phyloP scores from a whole-genome alignment of 2,797 vertebrate genomes.

The Odontamblyopus rebecca region DNA sequence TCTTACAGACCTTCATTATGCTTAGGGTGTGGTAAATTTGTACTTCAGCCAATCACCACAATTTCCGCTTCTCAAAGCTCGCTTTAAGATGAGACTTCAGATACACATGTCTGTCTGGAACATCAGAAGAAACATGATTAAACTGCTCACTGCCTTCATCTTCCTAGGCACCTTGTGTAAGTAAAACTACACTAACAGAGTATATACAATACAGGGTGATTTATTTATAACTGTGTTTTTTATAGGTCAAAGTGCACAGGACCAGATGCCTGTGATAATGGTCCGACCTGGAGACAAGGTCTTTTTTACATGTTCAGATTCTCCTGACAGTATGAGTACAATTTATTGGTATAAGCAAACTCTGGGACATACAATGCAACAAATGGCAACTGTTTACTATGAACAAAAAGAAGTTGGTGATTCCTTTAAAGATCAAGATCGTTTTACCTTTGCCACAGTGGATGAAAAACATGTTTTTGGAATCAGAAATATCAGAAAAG shows the following conservation, averaged over 20 bases:
- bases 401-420: not conserved
- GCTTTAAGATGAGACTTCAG: not conserved
- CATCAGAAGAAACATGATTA: not conserved
- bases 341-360: not conserved
- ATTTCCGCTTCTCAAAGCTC: slow-evolving; percentile 6
- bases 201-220: not conserved
- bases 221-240: not conserved
- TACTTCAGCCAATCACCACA: not conserved
- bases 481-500: not conserved
- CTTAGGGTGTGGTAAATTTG: not conserved
- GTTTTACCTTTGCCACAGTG: not conserved
- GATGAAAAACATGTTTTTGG: not conserved
- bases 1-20: not conserved
- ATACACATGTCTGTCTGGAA: not conserved
- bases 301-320: not conserved
- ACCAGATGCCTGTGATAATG: not conserved
- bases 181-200: not conserved
- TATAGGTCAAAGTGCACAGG: not conserved
- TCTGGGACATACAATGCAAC: not conserved
- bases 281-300: not conserved
- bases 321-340: not conserved
- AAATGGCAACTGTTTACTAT: not conserved
- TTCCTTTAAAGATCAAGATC: not conserved
- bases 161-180: not conserved
- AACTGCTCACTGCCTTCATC: not conserved